These are phyloP conservation scores for Sciurus vulgaris DNA, from an alignment of 2,797 vertebrate genomes.

Conservation along the genomic window DNA sequence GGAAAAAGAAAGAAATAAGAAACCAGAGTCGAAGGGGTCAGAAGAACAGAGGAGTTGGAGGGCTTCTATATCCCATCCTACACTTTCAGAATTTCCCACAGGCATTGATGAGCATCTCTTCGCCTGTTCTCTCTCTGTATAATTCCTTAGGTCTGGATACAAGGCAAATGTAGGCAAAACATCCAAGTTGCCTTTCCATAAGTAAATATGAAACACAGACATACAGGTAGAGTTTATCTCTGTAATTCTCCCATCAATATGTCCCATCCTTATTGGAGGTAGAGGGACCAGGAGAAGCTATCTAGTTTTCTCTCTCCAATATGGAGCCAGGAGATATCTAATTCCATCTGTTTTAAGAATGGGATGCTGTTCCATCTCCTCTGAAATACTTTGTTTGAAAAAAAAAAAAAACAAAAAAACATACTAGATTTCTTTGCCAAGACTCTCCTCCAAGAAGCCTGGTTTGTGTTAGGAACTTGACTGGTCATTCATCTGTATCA, in stretches of 20 bases:
- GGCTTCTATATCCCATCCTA: background rate
- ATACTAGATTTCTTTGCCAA: conserved; percentile 21
- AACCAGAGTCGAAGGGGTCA: background rate
- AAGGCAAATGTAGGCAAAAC: background rate
- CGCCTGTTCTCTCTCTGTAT: rapidly evolving
- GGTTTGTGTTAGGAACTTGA: conserved; percentile 58
- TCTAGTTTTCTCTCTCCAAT: background rate
- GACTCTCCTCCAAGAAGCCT: conserved; percentile 46
- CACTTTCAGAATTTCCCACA: background rate
- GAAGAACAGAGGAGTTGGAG: background rate
- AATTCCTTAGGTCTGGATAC: background rate
- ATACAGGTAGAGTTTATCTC: background rate
- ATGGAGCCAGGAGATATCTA: background rate
- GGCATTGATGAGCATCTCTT: background rate
- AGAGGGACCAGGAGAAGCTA: background rate
- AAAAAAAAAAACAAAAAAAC: background rate
- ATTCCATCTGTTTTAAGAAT: background rate
- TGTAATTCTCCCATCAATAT: background rate
- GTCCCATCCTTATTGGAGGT: background rate
- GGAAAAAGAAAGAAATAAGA: background rate
- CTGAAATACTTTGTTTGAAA: conserved; percentile 53
- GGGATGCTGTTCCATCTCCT: background rate
- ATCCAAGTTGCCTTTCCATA: background rate
- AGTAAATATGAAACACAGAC: background rate
- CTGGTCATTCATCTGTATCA: background rate